Conservation (phyloP, 64 coral and sea anemone genomes). For the Stichodactyla helianthus region DNA sequence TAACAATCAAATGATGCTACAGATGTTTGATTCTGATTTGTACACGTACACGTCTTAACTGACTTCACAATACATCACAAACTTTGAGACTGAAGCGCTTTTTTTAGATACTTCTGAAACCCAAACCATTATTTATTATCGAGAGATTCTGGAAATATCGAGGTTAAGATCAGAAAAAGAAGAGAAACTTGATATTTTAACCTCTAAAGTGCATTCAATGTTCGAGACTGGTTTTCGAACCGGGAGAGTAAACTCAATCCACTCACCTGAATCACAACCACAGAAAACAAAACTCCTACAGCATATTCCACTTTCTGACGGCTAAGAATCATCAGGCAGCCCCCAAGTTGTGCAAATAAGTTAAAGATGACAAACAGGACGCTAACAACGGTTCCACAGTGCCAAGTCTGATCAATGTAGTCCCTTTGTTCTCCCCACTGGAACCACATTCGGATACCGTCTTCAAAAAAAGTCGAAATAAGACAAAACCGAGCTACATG, state of each 20-base stretch:
- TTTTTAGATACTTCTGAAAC: too few species aligned
- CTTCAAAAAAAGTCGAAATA: conserved; percentile 98
- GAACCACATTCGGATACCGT: conserved; percentile 99
- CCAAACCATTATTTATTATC: too few species aligned
- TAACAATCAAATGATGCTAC: background rate
- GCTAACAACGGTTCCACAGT: conserved; percentile 73
- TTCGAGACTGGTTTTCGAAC: background rate
- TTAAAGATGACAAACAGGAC: conserved; percentile 91
- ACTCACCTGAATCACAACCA: conserved; percentile 88
- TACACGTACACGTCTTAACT: background rate
- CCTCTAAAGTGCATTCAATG: background rate
- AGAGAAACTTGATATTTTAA: background rate
- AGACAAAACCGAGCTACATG: conserved; percentile 95
- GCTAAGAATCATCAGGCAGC: conserved; percentile 88
- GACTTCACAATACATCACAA: background rate
- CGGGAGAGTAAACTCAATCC: background rate
- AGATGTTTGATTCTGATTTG: background rate
- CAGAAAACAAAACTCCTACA: conserved; percentile 75
- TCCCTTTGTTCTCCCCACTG: conserved; percentile 98
- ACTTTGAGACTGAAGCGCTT: background rate
- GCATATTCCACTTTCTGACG: conserved; percentile 98
- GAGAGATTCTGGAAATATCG: too few species aligned
- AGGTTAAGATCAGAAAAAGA: background rate
- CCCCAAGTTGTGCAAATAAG: conserved; percentile 86
- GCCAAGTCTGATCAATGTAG: conserved; percentile 98